A percentile compares a stretch with the other conserved stretches of the same genome.
Evolutionary conservation across 2,888 invertebrate genomes (phyloP).

Genomic region (Apamea monoglypha): DNA sequence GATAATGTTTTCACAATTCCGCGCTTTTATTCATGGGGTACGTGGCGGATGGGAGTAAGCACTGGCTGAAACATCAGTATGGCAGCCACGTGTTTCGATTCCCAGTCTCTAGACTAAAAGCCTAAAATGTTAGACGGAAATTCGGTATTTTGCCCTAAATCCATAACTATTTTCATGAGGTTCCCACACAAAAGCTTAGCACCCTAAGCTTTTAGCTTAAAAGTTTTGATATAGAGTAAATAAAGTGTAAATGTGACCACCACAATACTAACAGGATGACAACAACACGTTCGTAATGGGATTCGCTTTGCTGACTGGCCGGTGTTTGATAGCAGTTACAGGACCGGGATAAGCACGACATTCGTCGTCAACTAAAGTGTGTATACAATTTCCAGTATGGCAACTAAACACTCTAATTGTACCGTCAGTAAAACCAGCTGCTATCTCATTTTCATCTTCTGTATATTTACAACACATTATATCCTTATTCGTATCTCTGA

Average conservation of each 20-base stretch:
- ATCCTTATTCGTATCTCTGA: conserved; percentile 88
- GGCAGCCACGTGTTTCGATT: not conserved
- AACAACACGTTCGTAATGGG: conserved; percentile 90
- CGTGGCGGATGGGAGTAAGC: not conserved
- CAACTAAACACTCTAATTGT: conserved; percentile 89
- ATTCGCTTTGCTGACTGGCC: conserved; percentile 90
- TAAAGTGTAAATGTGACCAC: not conserved
- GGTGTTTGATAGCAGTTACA: conserved; percentile 91
- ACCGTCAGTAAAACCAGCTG: conserved; percentile 91
- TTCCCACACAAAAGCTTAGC: no score
- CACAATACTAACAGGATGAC: conserved; percentile 89
- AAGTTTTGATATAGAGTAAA: not conserved
- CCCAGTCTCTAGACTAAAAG: not conserved
- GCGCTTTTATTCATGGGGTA: not conserved
- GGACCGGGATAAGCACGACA: conserved; percentile 89
- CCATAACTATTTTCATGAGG: not conserved
- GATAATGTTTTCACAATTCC: not conserved
- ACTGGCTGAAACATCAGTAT: not conserved
- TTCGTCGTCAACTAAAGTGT: conserved; percentile 89
- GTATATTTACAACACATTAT: conserved; percentile 91
- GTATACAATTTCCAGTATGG: conserved; percentile 84
- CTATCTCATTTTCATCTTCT: conserved; percentile 90
- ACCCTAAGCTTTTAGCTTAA: not conserved
- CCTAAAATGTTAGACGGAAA: not conserved
- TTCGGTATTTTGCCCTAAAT: not conserved